These are phyloP conservation scores for Euleptes europaea DNA, from an alignment of 2,113 vertebrate species.

Conservation along the genomic window DNA sequence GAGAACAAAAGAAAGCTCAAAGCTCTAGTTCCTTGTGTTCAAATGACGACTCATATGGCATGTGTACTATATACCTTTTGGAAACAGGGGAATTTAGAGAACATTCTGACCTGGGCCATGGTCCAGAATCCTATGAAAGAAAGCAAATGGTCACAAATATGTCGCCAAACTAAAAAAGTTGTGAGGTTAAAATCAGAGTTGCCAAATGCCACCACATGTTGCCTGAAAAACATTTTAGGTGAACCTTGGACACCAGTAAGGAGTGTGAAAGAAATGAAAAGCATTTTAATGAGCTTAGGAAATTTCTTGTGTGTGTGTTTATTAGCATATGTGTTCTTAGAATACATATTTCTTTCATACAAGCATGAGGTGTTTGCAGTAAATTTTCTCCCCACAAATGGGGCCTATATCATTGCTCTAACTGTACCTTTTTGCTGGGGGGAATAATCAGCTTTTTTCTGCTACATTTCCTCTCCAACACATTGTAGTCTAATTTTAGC, in stretches of 20 bases:
- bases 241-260: neutral
- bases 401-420: conserved; percentile 52
- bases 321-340: neutral
- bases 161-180: neutral
- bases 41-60: neutral
- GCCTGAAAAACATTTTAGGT: neutral
- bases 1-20: neutral
- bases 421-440: conserved; percentile 37
- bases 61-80: neutral
- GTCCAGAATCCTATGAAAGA: conserved; percentile 36
- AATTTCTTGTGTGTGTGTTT: neutral
- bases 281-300: neutral
- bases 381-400: neutral
- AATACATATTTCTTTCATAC: neutral
- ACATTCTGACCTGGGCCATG: conserved; percentile 36
- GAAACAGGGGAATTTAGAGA: conserved; percentile 16
- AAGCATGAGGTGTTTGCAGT: neutral
- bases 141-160: neutral
- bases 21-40: neutral
- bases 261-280: neutral
- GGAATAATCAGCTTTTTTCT: conserved; percentile 50
- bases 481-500: conserved; percentile 68
- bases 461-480: conserved; percentile 62
- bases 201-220: conserved; percentile 17
- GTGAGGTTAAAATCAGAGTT: neutral